Percentiles rank a stretch among this genome's conserved stretches.
Evolutionary conservation across 1,140 invertebrate genomes (phyloP).

Genomic region (Hylyphantes graminicola): DNA sequence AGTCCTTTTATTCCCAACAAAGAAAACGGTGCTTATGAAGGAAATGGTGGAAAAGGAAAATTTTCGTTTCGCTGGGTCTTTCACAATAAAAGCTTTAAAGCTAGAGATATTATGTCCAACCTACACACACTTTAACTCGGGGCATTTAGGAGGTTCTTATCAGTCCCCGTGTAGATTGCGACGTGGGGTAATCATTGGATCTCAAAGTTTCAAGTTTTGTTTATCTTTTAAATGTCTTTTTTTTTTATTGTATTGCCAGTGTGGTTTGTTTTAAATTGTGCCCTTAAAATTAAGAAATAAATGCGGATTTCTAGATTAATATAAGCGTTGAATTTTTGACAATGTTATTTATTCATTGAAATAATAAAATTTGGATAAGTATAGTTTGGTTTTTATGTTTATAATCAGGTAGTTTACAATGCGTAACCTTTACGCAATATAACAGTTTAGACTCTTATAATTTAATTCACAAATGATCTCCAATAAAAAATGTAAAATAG

Average conservation of each 20-base stretch:
- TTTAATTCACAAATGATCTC: too few relatives aligned
- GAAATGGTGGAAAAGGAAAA: constrained; percentile 29
- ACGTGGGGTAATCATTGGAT: constrained; percentile 11
- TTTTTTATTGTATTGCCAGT: neutral
- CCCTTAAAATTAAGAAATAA: too few relatives aligned
- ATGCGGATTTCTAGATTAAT: too few relatives aligned
- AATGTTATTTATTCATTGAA: too few relatives aligned
- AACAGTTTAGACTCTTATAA: too few relatives aligned
- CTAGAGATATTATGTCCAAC: constrained; percentile 16
- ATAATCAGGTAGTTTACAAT: too few relatives aligned
- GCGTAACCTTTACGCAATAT: too few relatives aligned
- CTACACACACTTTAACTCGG: constrained; percentile 17
- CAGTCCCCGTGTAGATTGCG: constrained; percentile 2
- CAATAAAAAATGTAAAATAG: too few relatives aligned
- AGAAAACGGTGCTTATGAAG: constrained; percentile 39
- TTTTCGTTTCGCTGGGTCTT: constrained; percentile 16
- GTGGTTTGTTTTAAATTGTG: neutral
- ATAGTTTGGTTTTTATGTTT: too few relatives aligned
- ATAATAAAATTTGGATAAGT: too few relatives aligned
- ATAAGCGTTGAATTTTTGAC: too few relatives aligned
- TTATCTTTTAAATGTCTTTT: neutral
- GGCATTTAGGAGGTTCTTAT: neutral
- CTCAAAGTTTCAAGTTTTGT: constrained; percentile 12
- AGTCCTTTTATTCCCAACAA: too few relatives aligned
- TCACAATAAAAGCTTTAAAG: constrained; percentile 24